Evolutionary conservation across 1,140 invertebrate species (phyloP).

Genomic region (Habropoda laboriosa): DNA sequence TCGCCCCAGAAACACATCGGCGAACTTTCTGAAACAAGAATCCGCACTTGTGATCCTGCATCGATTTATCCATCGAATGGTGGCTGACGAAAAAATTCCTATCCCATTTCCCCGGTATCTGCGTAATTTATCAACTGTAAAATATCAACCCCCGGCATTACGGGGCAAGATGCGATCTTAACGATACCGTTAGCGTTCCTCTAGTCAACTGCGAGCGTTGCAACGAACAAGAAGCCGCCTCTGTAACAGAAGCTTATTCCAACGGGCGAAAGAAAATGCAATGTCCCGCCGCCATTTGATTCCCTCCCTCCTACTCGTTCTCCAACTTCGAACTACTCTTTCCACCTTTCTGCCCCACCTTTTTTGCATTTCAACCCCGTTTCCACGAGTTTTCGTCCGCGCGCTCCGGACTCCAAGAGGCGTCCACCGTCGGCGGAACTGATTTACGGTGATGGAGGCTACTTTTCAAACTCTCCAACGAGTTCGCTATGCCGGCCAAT

Average conservation of each 20-base stretch:
- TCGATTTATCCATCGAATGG: neutral
- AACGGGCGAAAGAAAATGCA: neutral
- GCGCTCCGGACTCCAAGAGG: neutral
- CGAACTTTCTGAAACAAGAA: neutral
- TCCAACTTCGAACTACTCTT: no score
- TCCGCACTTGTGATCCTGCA: neutral
- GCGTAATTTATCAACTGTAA: constrained; percentile 7
- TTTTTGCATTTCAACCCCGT: constrained; percentile 22
- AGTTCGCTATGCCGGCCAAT: constrained; percentile 32
- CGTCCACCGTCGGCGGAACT: constrained; percentile 13
- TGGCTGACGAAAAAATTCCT: neutral
- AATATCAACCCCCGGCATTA: neutral
- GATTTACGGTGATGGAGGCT: constrained; percentile 57
- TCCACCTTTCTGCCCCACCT: neutral
- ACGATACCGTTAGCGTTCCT: constrained; percentile 5
- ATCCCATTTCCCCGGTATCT: neutral
- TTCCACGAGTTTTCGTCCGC: constrained; percentile 1
- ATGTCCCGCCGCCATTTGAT: neutral
- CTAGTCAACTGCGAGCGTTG: neutral
- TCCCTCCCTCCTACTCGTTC: neutral
- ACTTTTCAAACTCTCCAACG: constrained; percentile 51
- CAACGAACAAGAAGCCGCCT: neutral
- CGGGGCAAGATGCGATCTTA: constrained; percentile 1
- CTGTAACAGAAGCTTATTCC: neutral
- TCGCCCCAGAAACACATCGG: neutral